Conservation (phyloP, 2,888 invertebrate genomes). For the Ypsolopha scabrella region DNA sequence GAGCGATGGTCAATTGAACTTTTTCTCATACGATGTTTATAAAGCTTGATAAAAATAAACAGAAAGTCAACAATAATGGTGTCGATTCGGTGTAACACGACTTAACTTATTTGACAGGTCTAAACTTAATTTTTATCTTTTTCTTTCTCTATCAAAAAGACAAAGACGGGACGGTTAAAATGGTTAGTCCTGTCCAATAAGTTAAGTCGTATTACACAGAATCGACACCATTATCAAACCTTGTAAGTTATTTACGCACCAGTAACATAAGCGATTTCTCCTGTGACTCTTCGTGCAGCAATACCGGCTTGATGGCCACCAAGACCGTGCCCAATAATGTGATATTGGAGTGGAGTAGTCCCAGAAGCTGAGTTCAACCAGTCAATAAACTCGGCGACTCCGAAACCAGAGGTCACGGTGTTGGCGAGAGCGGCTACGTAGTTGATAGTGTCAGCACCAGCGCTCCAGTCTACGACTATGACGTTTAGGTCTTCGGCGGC, state of each 20-base stretch:
- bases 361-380: conserved; percentile 33
- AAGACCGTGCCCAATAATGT: conserved; percentile 40
- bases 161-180: too few relatives aligned
- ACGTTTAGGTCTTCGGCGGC: conserved; percentile 41
- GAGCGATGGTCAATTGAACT: too few relatives aligned
- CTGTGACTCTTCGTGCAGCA: conserved; percentile 32
- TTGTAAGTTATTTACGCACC: conserved; percentile 19
- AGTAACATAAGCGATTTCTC: conserved; percentile 36
- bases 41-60: too few relatives aligned
- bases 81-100: too few relatives aligned
- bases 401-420: conserved; percentile 31
- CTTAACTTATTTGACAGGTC: too few relatives aligned
- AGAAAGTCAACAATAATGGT: too few relatives aligned
- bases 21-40: too few relatives aligned
- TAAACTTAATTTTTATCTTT: too few relatives aligned
- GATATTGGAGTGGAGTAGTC: conserved; percentile 26
- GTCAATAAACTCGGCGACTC: conserved; percentile 34
- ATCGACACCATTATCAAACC: too few relatives aligned
- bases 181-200: too few relatives aligned
- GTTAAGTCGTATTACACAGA: too few relatives aligned
- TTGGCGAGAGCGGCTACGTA: conserved; percentile 29
- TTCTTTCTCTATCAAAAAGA: too few relatives aligned
- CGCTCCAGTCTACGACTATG: conserved; percentile 46
- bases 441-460: conserved; percentile 25
- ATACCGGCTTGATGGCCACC: conserved; percentile 46